Percentiles rank a stretch among this genome's conserved stretches.
Conservation (phyloP, 2,888 invertebrate species). For the Tipula lateralis region DNA sequence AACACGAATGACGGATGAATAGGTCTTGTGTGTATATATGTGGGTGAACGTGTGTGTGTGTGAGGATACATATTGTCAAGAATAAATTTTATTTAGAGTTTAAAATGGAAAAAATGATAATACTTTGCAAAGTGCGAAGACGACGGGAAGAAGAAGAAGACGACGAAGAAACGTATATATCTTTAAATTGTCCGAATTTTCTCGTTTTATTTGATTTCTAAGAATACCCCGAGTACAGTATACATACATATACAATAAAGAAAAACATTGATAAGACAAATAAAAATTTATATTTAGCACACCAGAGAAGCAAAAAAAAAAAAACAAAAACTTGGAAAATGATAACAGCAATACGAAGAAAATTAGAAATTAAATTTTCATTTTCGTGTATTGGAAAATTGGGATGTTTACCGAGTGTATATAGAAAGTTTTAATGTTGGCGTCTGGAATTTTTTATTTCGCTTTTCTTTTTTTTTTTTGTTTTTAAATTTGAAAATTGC, state of each 20-base stretch:
- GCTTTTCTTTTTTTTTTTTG: not conserved
- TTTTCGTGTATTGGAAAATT: not conserved
- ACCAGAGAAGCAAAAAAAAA: not conserved
- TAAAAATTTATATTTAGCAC: constrained; percentile 11
- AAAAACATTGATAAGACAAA: not conserved
- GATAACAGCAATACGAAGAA: not conserved
- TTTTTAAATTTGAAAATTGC: not conserved
- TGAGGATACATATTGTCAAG: not conserved
- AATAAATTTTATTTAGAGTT: not conserved
- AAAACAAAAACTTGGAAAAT: not conserved
- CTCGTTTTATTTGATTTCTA: not conserved
- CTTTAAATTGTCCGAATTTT: constrained; percentile 11
- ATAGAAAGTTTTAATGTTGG: not conserved
- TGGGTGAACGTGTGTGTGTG: not conserved
- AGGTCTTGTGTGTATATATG: not conserved
- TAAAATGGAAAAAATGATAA: not conserved
- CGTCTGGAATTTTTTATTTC: constrained; percentile 19
- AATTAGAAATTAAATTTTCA: constrained; percentile 19
- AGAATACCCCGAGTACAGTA: not conserved
- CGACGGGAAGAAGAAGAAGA: not conserved
- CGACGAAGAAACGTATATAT: not conserved
- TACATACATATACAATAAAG: not conserved
- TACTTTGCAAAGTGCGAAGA: not conserved
- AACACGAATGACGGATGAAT: not conserved
- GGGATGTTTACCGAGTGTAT: not conserved